Evolutionary conservation across 2,113 vertebrate species (phyloP).

Genomic region (Amblyornis subalaris): DNA sequence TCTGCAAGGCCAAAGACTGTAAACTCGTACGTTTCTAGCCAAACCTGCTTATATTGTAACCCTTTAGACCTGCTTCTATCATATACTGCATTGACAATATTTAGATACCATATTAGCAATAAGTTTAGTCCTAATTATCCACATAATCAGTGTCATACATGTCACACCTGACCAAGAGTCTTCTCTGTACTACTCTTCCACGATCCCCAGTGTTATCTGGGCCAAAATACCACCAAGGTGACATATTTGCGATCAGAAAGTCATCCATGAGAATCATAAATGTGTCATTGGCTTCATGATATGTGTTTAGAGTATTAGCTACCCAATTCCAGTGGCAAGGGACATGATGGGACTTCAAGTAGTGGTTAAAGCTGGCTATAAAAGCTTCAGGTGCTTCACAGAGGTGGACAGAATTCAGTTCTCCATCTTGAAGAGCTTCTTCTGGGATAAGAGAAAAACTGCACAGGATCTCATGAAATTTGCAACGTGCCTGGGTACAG

Average conservation of each 20-base stretch:
- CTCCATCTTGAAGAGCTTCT: constrained; percentile 73
- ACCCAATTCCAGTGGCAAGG: constrained; percentile 89
- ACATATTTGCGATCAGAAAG: constrained; percentile 83
- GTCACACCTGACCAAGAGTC: neutral
- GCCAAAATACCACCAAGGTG: constrained; percentile 89
- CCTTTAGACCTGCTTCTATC: no score
- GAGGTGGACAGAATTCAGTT: constrained; percentile 87
- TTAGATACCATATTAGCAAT: neutral
- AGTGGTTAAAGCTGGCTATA: constrained; percentile 89
- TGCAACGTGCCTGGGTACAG: constrained; percentile 94
- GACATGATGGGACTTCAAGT: constrained; percentile 78
- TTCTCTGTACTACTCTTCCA: neutral
- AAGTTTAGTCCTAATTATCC: neutral
- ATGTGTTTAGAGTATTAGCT: constrained; percentile 89
- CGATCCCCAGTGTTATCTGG: constrained; percentile 84
- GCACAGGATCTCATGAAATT: constrained; percentile 89
- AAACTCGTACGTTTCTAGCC: neutral
- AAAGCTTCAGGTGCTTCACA: constrained; percentile 95
- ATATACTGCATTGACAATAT: neutral
- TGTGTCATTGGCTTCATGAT: constrained; percentile 86
- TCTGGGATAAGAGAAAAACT: constrained; percentile 79
- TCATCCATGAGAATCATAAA: constrained; percentile 84
- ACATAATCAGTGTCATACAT: neutral
- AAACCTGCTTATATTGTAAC: neutral
- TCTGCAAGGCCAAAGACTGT: neutral